These are phyloP conservation scores for Ariopsis seemanni DNA, from an alignment of 2,113 vertebrate species.

Conservation along the genomic window DNA sequence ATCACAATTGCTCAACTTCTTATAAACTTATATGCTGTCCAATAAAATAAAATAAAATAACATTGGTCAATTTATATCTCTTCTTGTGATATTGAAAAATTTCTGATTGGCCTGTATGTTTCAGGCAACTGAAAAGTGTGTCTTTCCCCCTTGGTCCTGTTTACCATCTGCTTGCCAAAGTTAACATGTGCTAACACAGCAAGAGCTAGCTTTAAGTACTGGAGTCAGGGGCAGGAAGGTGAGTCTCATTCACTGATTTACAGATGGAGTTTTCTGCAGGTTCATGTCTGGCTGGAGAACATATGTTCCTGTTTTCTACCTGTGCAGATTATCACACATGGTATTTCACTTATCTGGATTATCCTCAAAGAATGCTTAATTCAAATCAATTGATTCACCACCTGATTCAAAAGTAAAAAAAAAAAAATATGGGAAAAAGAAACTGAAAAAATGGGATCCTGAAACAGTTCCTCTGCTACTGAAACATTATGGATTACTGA, in stretches of 20 bases:
- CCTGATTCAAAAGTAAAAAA: neutral
- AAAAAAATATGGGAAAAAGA: too few species aligned
- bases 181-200: constrained; percentile 15
- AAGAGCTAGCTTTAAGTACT: constrained; percentile 8
- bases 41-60: neutral
- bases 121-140: too few species aligned
- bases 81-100: neutral
- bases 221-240: neutral
- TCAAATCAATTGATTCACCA: neutral
- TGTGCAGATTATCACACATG: neutral
- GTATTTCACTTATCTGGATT: neutral
- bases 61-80: neutral
- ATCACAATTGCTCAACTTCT: neutral
- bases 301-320: neutral
- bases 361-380: neutral
- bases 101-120: neutral
- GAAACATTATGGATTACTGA: neutral
- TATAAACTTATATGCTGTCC: neutral
- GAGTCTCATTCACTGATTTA: neutral
- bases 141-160: neutral
- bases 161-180: neutral
- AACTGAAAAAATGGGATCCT: too few species aligned
- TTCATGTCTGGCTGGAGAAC: neutral
- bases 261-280: constrained; percentile 6
- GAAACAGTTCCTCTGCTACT: too few species aligned